Conservation (phyloP, 1,140 invertebrate genomes). For the Drosophila melanica region DNA sequence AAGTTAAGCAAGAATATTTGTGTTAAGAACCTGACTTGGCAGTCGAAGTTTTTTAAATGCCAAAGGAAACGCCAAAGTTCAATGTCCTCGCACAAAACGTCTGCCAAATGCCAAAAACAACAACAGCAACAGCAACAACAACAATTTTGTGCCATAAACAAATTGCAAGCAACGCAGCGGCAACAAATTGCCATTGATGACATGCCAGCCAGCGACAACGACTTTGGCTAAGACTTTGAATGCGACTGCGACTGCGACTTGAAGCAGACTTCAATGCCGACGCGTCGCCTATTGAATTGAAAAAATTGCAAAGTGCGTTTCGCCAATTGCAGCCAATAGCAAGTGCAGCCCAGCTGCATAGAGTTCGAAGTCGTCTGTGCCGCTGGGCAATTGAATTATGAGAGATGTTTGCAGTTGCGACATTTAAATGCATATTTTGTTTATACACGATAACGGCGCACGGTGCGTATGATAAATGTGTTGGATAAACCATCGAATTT, state of each 20-base stretch:
- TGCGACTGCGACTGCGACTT: constrained; percentile 1
- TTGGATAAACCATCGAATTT: constrained; percentile 38
- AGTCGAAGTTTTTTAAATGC: constrained; percentile 24
- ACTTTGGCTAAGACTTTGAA: constrained; percentile 11
- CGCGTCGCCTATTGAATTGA: constrained; percentile 26
- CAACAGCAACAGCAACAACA: neutral
- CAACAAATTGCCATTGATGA: constrained; percentile 70
- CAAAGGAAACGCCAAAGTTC: constrained; percentile 55
- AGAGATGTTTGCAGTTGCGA: constrained; percentile 50
- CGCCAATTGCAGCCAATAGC: constrained; percentile 39
- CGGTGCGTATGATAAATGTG: constrained; percentile 74
- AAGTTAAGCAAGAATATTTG: neutral
- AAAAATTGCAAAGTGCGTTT: constrained; percentile 47
- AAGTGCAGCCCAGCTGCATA: constrained; percentile 24
- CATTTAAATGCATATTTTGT: constrained; percentile 62
- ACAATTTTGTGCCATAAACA: constrained; percentile 69
- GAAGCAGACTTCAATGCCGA: constrained; percentile 32
- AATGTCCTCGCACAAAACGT: constrained; percentile 57
- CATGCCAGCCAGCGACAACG: constrained; percentile 33
- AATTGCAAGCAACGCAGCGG: constrained; percentile 49
- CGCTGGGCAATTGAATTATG: constrained; percentile 67
- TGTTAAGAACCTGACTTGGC: constrained; percentile 5
- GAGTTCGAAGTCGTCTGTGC: constrained; percentile 13
- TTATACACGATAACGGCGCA: constrained; percentile 33
- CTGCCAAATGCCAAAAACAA: constrained; percentile 54